These are phyloP conservation scores for Macrophya annulata DNA, from an alignment of 2,888 invertebrate genomes.

Conservation along the genomic window DNA sequence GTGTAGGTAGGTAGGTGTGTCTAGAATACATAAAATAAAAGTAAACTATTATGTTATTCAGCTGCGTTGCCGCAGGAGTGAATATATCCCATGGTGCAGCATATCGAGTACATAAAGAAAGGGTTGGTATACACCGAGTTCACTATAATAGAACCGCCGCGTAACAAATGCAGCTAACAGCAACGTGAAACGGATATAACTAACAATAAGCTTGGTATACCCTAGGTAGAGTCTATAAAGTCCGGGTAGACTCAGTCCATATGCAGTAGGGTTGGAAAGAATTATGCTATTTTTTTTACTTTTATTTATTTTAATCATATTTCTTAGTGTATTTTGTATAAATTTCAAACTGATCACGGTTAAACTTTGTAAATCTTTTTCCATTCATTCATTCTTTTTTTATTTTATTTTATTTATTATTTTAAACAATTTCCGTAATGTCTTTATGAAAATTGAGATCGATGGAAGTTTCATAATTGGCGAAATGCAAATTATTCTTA, in stretches of 20 bases:
- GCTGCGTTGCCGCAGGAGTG: constrained; percentile 4
- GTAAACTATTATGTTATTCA: not conserved
- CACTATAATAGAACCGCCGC: not conserved
- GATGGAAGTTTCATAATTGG: not conserved
- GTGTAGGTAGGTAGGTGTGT: too few relatives aligned
- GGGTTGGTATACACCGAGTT: not conserved
- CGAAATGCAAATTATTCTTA: not conserved
- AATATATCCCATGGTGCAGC: not conserved
- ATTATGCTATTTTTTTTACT: not conserved
- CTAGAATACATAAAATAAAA: not conserved
- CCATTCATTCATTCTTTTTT: too few relatives aligned
- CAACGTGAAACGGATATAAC: constrained; percentile 19
- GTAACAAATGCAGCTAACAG: not conserved
- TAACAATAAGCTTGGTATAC: constrained; percentile 25
- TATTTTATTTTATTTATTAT: not conserved
- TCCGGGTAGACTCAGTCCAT: not conserved
- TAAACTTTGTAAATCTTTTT: too few relatives aligned
- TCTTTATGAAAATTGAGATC: not conserved
- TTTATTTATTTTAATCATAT: not conserved
- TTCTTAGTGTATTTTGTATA: not conserved
- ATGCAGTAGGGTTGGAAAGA: not conserved
- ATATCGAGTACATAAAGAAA: not conserved
- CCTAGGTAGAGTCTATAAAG: not conserved
- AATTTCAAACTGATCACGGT: not conserved
- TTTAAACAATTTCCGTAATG: not conserved